Evolutionary conservation across 2,797 vertebrate species (phyloP).

Genomic region (Monodelphis domestica): DNA sequence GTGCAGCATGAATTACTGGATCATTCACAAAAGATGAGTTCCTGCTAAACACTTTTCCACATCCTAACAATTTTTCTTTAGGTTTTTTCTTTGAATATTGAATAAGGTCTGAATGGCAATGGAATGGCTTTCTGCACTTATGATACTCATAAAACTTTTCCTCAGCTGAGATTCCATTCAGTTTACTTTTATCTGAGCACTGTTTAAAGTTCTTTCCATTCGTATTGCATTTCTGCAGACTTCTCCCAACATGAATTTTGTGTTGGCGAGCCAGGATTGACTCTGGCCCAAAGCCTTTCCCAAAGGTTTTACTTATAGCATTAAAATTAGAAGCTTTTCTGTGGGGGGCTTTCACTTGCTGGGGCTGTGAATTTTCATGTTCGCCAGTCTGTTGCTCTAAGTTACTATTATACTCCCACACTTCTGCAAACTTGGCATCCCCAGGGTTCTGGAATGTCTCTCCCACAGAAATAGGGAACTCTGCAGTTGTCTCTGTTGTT

Average conservation of each 20-base stretch:
- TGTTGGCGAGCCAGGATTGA: not conserved
- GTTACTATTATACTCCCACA: not conserved
- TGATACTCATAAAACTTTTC: not conserved
- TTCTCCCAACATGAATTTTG: not conserved
- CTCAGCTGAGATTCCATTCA: not conserved
- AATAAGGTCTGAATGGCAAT: not conserved
- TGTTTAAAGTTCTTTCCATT: not conserved
- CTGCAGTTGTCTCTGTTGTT: not conserved
- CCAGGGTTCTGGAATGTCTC: not conserved
- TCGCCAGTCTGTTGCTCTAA: not conserved
- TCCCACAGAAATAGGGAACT: not conserved
- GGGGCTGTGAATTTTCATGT: not conserved
- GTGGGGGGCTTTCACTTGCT: not conserved
- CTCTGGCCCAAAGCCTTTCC: not conserved
- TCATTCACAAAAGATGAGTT: not conserved
- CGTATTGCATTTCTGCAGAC: not conserved
- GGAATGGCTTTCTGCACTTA: not conserved
- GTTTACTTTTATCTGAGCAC: not conserved
- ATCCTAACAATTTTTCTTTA: not conserved
- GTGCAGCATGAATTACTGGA: not conserved
- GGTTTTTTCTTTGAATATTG: not conserved
- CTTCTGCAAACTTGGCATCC: not conserved
- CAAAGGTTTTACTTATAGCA: not conserved
- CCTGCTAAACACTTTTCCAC: not conserved
- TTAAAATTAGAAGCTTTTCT: not conserved